A percentile compares a stretch with the other conserved stretches of the same genome.
phyloP scores from a whole-genome alignment of 2,888 invertebrate species.

The Tetragonula carbonaria region DNA sequence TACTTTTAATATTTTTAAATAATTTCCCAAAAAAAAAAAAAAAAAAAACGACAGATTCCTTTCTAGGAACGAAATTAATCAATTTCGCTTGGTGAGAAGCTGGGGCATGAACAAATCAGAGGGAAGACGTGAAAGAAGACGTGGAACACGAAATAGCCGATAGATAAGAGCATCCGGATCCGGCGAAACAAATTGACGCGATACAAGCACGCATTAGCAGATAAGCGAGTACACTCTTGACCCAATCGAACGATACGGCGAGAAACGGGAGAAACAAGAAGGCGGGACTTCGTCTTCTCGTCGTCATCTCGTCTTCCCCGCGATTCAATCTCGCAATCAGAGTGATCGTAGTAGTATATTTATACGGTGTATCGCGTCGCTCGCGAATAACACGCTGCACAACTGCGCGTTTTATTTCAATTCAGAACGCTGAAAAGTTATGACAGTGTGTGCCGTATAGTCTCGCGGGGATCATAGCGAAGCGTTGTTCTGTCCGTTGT shows the following conservation, averaged over 20 bases:
- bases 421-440: slow-evolving; percentile 23
- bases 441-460: slow-evolving; percentile 10
- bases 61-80: too few species aligned
- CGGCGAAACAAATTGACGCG: slow-evolving; percentile 27
- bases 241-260: slow-evolving; percentile 30
- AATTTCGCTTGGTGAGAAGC: too few species aligned
- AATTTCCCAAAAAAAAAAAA: too few species aligned
- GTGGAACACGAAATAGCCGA: not conserved
- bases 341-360: slow-evolving; percentile 34
- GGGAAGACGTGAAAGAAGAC: not conserved
- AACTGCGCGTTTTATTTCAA: slow-evolving; percentile 26
- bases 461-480: slow-evolving; percentile 7
- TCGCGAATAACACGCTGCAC: not conserved
- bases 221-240: slow-evolving; percentile 49
- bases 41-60: too few species aligned
- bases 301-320: not conserved
- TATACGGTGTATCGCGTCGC: slow-evolving; percentile 17
- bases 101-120: not conserved
- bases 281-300: not conserved
- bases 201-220: slow-evolving; percentile 20
- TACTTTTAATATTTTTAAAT: too few species aligned
- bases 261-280: too few species aligned
- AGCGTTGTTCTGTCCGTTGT: not conserved
- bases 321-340: slow-evolving; percentile 2
- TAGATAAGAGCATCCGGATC: slow-evolving; percentile 11